phyloP scores from a whole-genome alignment of 2,113 vertebrate genomes.

The Isurus oxyrinchus region DNA sequence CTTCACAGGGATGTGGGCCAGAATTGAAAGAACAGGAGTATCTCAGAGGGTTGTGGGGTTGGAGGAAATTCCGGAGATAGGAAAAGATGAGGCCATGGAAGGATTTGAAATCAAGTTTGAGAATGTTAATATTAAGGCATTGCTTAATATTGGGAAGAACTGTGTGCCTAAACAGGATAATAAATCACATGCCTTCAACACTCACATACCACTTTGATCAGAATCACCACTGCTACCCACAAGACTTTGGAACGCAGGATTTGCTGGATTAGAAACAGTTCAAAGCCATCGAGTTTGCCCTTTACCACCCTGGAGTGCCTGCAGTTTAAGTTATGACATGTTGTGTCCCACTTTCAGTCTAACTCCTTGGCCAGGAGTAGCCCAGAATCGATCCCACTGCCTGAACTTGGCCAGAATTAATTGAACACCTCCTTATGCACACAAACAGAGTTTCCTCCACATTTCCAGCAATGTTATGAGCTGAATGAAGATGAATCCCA shows the following conservation, averaged over 20 bases:
- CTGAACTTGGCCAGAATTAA: no score
- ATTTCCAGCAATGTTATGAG: background rate
- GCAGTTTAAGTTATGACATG: background rate
- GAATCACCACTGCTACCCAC: no score
- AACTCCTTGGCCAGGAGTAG: background rate
- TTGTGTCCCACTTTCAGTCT: background rate
- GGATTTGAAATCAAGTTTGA: background rate
- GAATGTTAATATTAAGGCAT: background rate
- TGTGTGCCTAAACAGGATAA: background rate
- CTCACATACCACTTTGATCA: background rate
- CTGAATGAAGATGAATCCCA: background rate
- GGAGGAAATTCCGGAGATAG: background rate
- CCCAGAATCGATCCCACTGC: background rate
- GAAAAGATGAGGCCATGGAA: background rate
- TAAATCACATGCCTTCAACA: background rate
- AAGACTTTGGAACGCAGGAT: background rate
- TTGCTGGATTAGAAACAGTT: background rate
- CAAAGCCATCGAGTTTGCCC: background rate
- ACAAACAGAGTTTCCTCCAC: background rate
- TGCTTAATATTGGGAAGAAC: background rate
- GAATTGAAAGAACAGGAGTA: background rate
- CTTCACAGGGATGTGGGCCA: background rate
- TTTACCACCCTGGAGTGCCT: background rate
- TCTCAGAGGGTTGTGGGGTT: background rate
- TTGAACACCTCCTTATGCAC: background rate